Percentiles rank a stretch among this genome's conserved stretches.
Conservation (phyloP, 2,797 vertebrate species). For the Leptodactylus fallax region DNA sequence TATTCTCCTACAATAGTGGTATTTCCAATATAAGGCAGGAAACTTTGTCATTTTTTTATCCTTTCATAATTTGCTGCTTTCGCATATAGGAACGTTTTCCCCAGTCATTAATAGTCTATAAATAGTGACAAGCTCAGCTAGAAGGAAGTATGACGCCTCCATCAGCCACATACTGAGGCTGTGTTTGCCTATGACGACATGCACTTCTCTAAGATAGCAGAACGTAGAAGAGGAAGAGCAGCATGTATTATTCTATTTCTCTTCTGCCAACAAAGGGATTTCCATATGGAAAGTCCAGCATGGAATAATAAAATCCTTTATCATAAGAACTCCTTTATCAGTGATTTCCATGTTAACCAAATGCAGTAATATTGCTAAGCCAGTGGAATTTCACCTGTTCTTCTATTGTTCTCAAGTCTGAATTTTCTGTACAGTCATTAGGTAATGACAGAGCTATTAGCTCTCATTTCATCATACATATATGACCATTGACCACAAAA, state of each 20-base stretch:
- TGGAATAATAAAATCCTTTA: background rate
- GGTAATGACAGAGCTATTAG: background rate
- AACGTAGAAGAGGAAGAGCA: constrained; percentile 25
- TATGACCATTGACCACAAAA: background rate
- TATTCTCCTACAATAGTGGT: no score
- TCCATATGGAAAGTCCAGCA: constrained; percentile 30
- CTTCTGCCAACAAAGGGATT: constrained; percentile 4
- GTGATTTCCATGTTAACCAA: background rate
- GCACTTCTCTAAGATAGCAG: background rate
- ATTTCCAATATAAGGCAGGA: no score
- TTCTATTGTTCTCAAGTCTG: background rate
- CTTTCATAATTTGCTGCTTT: background rate
- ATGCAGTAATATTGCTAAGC: background rate
- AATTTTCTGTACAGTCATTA: background rate
- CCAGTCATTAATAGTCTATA: background rate
- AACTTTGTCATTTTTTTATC: no score
- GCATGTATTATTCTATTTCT: background rate
- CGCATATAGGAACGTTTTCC: background rate
- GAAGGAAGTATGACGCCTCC: background rate
- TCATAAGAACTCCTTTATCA: background rate
- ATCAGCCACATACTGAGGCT: background rate
- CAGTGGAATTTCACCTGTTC: background rate
- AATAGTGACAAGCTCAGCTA: background rate
- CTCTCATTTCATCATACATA: background rate
- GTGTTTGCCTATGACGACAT: background rate